A percentile compares a stretch with the other conserved stretches of the same genome.
Conservation (phyloP, 2,797 vertebrate genomes). For the Erpetoichthys calabaricus region DNA sequence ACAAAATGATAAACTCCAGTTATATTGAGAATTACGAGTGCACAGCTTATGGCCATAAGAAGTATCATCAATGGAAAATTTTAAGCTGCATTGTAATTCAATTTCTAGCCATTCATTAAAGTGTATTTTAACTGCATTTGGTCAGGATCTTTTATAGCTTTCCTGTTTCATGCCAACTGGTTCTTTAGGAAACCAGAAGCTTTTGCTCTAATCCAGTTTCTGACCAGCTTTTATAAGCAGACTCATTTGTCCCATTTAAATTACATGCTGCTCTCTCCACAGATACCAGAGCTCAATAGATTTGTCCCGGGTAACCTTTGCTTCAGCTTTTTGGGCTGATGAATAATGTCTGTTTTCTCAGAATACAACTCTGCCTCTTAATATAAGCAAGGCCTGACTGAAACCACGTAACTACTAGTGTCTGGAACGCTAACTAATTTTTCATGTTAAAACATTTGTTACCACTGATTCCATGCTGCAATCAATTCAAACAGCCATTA, state of each 20-base stretch:
- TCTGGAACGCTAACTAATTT: constrained; percentile 49
- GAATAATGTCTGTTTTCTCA: constrained; percentile 29
- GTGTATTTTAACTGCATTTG: constrained; percentile 29
- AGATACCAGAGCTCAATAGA: constrained; percentile 27
- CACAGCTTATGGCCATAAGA: constrained; percentile 19
- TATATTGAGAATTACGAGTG: constrained; percentile 19
- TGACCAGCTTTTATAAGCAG: constrained; percentile 22
- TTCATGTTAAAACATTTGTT: constrained; percentile 43
- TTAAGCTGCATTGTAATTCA: constrained; percentile 28
- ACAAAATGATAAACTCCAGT: constrained; percentile 21
- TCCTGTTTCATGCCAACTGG: constrained; percentile 23
- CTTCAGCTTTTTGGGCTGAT: constrained; percentile 31
- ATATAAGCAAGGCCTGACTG: constrained; percentile 42
- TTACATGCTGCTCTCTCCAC: constrained; percentile 31
- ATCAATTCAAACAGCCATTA: constrained; percentile 33
- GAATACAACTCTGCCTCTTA: constrained; percentile 37
- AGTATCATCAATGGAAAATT: constrained; percentile 24
- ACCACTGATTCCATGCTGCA: constrained; percentile 15
- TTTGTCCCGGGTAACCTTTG: constrained; percentile 32
- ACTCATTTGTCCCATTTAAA: constrained; percentile 31
- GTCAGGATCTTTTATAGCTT: constrained; percentile 29
- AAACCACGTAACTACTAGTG: constrained; percentile 47
- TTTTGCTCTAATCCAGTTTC: constrained; percentile 19
- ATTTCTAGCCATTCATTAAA: constrained; percentile 33
- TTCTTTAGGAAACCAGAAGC: constrained; percentile 21